phyloP scores from a whole-genome alignment of 2,113 vertebrate species.

The Chamaetylas fuelleborni region DNA sequence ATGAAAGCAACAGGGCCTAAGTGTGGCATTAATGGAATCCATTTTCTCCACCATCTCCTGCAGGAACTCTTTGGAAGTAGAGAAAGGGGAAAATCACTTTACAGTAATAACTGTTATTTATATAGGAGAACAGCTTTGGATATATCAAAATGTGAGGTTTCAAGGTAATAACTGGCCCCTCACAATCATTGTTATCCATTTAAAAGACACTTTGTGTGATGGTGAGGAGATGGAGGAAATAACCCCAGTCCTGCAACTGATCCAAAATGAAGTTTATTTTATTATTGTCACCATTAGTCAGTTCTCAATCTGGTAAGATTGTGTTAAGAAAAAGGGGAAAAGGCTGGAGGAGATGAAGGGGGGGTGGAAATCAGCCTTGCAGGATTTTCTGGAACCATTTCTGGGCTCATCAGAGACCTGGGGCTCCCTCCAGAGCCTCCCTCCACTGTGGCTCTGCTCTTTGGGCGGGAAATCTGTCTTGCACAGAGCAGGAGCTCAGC shows the following conservation, averaged over 20 bases:
- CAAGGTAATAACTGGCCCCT: conserved; percentile 67
- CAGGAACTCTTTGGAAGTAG: conserved; percentile 68
- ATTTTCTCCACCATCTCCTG: conserved; percentile 73
- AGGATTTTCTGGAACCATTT: not conserved
- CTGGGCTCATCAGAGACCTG: not conserved
- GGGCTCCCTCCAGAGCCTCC: not conserved
- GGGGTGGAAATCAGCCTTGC: not conserved
- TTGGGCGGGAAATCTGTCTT: not conserved
- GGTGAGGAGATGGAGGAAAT: conserved; percentile 52
- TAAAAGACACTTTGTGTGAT: conserved; percentile 70
- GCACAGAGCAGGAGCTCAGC: not conserved
- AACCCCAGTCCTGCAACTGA: not conserved
- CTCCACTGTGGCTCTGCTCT: not conserved
- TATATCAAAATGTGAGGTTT: conserved; percentile 72
- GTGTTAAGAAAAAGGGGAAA: not conserved
- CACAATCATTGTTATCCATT: conserved; percentile 70
- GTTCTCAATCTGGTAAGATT: not conserved
- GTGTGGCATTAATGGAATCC: conserved; percentile 68
- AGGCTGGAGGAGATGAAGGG: not conserved
- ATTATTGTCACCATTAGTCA: conserved; percentile 57
- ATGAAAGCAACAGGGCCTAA: conserved; percentile 56
- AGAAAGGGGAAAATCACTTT: conserved; percentile 58
- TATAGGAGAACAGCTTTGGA: conserved; percentile 63
- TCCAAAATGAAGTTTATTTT: conserved; percentile 65
- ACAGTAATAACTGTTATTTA: conserved; percentile 79